These are phyloP conservation scores for Podarcis siculus DNA, from an alignment of 2,797 vertebrate genomes.

Conservation along the genomic window DNA sequence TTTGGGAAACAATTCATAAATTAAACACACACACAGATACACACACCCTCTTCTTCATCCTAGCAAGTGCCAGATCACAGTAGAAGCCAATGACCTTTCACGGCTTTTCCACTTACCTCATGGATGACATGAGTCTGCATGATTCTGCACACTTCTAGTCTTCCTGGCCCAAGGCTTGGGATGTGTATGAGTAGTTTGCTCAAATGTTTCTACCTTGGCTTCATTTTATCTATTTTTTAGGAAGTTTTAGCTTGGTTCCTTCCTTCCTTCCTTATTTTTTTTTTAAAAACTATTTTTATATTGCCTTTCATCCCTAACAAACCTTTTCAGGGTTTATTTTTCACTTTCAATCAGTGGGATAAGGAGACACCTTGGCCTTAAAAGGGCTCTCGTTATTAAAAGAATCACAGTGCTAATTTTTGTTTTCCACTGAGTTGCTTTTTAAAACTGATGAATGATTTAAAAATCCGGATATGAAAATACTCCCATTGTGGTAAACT, in stretches of 20 bases:
- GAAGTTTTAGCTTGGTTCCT: background rate
- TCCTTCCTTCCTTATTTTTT: background rate
- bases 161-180: background rate
- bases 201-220: background rate
- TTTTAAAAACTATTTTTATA: background rate
- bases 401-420: background rate
- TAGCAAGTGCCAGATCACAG: background rate
- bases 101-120: background rate
- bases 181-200: background rate
- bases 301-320: background rate
- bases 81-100: background rate
- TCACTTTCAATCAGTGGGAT: background rate
- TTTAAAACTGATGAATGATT: background rate
- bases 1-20: too few species aligned
- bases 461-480: conserved; percentile 18
- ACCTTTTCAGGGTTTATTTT: background rate
- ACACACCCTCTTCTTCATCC: too few species aligned
- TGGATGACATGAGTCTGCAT: background rate
- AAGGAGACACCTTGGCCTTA: background rate
- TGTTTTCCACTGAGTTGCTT: background rate
- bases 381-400: background rate
- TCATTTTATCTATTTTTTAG: background rate
- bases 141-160: background rate
- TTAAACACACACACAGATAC: too few species aligned
- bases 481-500: background rate